Evolutionary conservation across 2,113 vertebrate genomes (phyloP).

Genomic region (Lethenteron camtschaticum): DNA sequence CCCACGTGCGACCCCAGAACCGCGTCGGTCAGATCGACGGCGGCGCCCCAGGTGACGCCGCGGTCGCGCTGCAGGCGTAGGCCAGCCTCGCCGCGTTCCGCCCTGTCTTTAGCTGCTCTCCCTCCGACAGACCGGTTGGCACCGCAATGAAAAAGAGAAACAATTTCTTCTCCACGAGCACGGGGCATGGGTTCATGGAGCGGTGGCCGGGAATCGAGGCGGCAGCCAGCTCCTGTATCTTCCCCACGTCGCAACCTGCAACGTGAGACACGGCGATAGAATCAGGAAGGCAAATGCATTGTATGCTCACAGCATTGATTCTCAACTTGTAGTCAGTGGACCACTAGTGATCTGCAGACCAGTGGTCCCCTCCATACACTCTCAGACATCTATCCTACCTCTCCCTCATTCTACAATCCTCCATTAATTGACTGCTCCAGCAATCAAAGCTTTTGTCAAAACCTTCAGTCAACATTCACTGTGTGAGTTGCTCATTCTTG

Average conservation of each 20-base stretch:
- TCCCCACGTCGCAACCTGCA: conserved; percentile 16
- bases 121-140: background rate
- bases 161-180: conserved; percentile 17
- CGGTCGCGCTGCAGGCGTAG: background rate
- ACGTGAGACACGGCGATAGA: no score
- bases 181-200: conserved; percentile 30
- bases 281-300: no score
- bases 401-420: no score
- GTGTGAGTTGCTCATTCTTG: no score
- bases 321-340: no score
- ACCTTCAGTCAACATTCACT: no score
- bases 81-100: conserved; percentile 1
- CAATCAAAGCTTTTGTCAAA: no score
- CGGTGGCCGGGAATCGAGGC: conserved; percentile 21
- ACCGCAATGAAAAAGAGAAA: conserved; percentile 83
- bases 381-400: no score
- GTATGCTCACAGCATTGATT: no score
- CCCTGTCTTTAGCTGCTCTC: background rate
- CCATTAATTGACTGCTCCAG: no score
- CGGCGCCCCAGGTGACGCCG: background rate
- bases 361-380: no score
- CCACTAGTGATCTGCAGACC: no score
- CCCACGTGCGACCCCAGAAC: conserved; percentile 11
- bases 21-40: background rate
- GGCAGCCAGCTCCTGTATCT: conserved; percentile 15